Evolutionary conservation across 1,140 invertebrate species (phyloP), one percentile per base, ranked within the genome.

Genomic region (Nixonia krombeini): DNA sequence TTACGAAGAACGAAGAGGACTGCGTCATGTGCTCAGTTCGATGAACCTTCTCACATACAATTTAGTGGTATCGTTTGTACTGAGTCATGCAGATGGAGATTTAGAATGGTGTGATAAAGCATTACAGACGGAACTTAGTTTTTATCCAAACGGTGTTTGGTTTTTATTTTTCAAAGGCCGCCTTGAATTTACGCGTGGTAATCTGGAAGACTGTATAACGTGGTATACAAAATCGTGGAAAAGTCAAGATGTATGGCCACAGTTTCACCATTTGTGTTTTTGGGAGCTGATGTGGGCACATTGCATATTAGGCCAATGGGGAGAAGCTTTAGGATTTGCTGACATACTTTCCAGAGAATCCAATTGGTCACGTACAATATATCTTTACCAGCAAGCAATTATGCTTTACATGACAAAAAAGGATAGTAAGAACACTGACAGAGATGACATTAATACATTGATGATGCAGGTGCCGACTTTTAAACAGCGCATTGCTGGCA

Each of bases 261-360:
- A 98, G 76, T 97, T 98, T 80, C 95, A 97, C 84, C 95, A 98
- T 80, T 79, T 98, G 0, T 97, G 95, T 79, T 97, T 91, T 80
- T 99, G 96, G 97, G 96, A 99, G 83, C 85, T 98, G 15, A 90
- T 96, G 86, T 98, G 96, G 95, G 90, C 93, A 5, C 89, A 95
- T 75, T 90, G 91, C 63, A 72, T 89, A n/a, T 80, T 87, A 52
- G 82, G 85, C 26, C 83, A 91, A 38, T 96, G 93, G 93, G 83
- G 88, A 35, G 85, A 92, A 72, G 92, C 94, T 5, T 83, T 90
- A 26, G 83, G 88, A 17, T 95, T 92, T 84, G 92, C 94, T 0
- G 87, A 89, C 16, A 87, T 86, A 37, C 83, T 98, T 10, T 84
- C 91, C 3, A 86, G 90, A 49, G 89, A 95, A 63, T 97, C 94